These are phyloP conservation scores for Apis mellifera DNA, from an alignment of 1,140 invertebrate species.

Conservation along the genomic window DNA sequence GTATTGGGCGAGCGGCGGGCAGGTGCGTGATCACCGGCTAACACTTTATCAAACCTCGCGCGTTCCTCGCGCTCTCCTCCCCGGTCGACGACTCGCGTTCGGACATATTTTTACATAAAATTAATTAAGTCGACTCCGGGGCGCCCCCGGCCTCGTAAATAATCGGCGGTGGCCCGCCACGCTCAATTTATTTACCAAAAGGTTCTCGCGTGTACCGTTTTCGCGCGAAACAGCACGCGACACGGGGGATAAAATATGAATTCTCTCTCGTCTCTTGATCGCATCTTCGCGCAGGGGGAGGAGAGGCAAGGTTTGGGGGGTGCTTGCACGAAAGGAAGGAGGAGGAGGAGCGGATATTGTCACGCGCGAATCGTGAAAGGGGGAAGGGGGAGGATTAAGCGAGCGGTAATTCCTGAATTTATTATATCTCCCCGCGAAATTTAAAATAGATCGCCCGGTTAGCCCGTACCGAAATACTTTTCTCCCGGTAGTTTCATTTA, in stretches of 20 bases:
- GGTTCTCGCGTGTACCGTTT: not conserved
- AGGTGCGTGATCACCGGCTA: slow-evolving; percentile 50
- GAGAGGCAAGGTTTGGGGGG: not conserved
- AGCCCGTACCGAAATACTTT: slow-evolving; percentile 17
- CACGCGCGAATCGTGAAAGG: slow-evolving; percentile 20
- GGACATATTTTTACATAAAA: slow-evolving; percentile 41
- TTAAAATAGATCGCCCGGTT: slow-evolving; percentile 26
- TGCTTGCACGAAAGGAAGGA: not conserved
- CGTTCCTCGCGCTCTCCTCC: slow-evolving; percentile 16
- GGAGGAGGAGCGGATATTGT: slow-evolving; percentile 1
- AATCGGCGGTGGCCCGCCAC: not conserved
- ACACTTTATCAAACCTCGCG: slow-evolving; percentile 41
- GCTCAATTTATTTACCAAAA: slow-evolving; percentile 22
- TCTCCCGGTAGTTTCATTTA: not conserved
- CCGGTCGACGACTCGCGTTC: not conserved
- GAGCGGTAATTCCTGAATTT: slow-evolving; percentile 32
- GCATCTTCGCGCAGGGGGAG: not conserved
- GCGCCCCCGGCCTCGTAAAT: not conserved
- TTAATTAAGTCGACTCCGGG: slow-evolving; percentile 32
- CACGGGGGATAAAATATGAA: slow-evolving; percentile 1
- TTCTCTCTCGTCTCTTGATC: not conserved
- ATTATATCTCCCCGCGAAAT: slow-evolving; percentile 14
- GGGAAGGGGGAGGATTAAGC: not conserved
- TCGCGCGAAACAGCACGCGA: not conserved
- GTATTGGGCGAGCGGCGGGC: slow-evolving; percentile 33